These are phyloP conservation scores for Amblyopsis hoosieri DNA, from an alignment of 2,797 vertebrate species.

Conservation along the genomic window DNA sequence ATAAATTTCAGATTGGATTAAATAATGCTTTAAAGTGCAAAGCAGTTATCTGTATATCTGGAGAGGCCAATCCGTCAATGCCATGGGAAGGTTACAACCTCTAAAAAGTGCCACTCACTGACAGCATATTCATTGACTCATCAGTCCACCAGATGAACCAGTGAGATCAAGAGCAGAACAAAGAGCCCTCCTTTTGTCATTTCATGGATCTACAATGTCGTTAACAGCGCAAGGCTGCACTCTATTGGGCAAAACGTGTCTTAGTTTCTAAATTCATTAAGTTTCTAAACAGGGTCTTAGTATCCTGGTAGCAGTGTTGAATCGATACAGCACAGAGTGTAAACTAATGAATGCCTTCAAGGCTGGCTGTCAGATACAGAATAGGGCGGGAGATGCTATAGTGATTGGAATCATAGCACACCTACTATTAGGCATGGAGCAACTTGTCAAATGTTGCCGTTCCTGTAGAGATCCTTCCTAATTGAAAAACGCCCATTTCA, in stretches of 20 bases:
- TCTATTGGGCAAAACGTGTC: constrained; percentile 20
- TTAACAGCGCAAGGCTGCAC: constrained; percentile 26
- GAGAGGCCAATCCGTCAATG: constrained; percentile 8
- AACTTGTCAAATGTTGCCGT: neutral
- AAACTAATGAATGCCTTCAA: constrained; percentile 7
- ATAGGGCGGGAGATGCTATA: neutral
- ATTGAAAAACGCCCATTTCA: too few species aligned
- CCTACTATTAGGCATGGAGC: neutral
- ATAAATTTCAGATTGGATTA: neutral
- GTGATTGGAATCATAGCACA: too few species aligned
- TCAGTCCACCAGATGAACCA: constrained; percentile 19
- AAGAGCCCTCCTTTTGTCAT: constrained; percentile 8
- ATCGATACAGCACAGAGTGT: constrained; percentile 30
- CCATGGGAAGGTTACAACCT: constrained; percentile 20
- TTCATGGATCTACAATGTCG: constrained; percentile 32
- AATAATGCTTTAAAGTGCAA: neutral
- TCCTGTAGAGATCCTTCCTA: too few species aligned
- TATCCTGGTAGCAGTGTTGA: constrained; percentile 6
- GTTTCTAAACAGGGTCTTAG: too few species aligned
- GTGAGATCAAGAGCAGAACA: constrained; percentile 19
- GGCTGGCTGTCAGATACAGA: constrained; percentile 4
- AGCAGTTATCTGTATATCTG: neutral
- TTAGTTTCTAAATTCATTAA: constrained; percentile 13
- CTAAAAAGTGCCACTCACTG: constrained; percentile 2
- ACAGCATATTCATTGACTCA: constrained; percentile 25